A percentile compares a stretch with the other conserved stretches of the same genome.
Conservation (phyloP, 2,797 vertebrate species). For the Lithobates sylvaticus region DNA sequence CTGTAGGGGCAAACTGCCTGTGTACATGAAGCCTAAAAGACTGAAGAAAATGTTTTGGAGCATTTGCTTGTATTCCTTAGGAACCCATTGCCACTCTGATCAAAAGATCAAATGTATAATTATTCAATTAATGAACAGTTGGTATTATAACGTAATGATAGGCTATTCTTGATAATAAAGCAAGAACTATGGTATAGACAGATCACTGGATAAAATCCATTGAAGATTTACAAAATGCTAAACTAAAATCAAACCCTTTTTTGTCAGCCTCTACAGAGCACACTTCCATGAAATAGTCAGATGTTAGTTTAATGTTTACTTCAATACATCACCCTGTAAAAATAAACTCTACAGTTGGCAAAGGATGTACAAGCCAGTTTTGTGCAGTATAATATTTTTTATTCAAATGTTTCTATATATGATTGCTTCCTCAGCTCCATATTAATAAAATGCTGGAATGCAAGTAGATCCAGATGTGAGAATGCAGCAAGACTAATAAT, state of each 20-base stretch:
- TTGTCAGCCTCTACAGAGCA: neutral
- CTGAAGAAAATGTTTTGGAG: too few relatives aligned
- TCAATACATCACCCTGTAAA: slow-evolving; percentile 37
- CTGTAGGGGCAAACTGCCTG: too few relatives aligned
- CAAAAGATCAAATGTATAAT: slow-evolving; percentile 6
- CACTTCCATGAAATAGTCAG: slow-evolving; percentile 10
- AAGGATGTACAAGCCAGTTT: neutral
- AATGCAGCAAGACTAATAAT: neutral
- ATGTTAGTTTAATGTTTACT: slow-evolving; percentile 23
- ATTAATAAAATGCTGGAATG: slow-evolving; percentile 19
- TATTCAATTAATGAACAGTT: neutral
- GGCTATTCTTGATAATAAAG: neutral
- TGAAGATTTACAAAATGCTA: neutral
- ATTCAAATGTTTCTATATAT: neutral
- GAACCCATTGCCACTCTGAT: too few relatives aligned
- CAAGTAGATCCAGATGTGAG: slow-evolving; percentile 54
- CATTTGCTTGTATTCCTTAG: too few relatives aligned
- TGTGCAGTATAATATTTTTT: slow-evolving; percentile 8
- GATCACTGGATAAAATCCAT: neutral
- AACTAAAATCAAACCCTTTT: neutral
- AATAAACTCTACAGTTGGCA: slow-evolving; percentile 31
- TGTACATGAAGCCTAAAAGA: too few relatives aligned
- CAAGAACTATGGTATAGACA: neutral
- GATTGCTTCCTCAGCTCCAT: slow-evolving; percentile 20
- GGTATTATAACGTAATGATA: neutral